phyloP scores from a whole-genome alignment of 2,888 invertebrate species.

The Pimpla rufipes region DNA sequence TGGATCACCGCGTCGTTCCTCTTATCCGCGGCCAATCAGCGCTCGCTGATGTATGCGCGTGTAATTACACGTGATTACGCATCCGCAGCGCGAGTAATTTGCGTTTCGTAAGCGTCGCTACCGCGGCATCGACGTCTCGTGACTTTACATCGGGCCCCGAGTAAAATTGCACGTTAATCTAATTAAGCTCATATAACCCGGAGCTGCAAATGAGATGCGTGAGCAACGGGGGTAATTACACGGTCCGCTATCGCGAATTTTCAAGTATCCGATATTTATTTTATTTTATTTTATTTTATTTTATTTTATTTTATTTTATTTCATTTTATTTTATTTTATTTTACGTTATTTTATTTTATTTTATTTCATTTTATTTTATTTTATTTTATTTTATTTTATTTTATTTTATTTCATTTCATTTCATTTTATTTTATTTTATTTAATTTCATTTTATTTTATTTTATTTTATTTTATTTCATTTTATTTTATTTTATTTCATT shows the following conservation, averaged over 20 bases:
- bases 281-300: background rate
- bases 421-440: background rate
- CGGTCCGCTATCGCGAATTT: background rate
- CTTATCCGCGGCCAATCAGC: conserved; percentile 2
- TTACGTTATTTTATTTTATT: background rate
- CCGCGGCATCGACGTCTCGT: background rate
- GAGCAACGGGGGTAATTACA: background rate
- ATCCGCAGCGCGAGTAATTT: conserved; percentile 4
- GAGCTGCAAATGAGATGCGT: background rate
- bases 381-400: background rate
- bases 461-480: background rate
- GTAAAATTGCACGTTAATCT: conserved; percentile 32
- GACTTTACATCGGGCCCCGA: conserved; percentile 7
- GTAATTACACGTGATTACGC: conserved; percentile 16
- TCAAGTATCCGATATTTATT: conserved; percentile 24
- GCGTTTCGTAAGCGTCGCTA: background rate
- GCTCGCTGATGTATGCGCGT: conserved; percentile 6
- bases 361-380: background rate
- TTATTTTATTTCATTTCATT: background rate
- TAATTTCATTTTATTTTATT: background rate
- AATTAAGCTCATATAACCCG: conserved; percentile 8
- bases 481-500: background rate
- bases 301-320: no score
- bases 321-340: no score
- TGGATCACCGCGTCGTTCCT: background rate